Evolutionary conservation across 2,888 invertebrate genomes (phyloP).

Genomic region (Polietes domitor): DNA sequence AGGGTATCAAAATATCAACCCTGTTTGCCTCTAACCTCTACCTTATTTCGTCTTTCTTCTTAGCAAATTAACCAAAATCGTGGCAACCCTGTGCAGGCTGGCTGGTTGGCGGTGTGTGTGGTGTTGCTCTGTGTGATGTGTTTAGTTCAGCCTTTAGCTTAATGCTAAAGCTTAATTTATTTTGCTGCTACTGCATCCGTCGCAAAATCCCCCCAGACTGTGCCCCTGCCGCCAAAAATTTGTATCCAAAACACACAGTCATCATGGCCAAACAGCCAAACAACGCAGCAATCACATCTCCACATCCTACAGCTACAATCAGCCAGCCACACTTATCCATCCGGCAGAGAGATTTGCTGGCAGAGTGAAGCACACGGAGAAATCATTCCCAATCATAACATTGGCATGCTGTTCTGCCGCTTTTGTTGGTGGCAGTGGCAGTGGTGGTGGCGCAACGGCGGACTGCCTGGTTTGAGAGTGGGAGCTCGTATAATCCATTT

Average conservation of each 20-base stretch:
- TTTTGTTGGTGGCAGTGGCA: slow-evolving; percentile 37
- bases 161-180: slow-evolving; percentile 65
- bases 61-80: no score
- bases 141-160: slow-evolving; percentile 62
- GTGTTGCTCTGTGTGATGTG: slow-evolving; percentile 13
- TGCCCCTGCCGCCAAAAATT: not conserved
- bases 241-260: slow-evolving; percentile 22
- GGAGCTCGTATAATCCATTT: slow-evolving; percentile 65
- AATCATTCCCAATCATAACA: slow-evolving; percentile 50
- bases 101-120: not conserved
- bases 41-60: no score
- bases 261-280: not conserved
- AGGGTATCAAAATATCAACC: no score
- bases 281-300: slow-evolving; percentile 18
- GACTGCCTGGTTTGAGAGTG: slow-evolving; percentile 67
- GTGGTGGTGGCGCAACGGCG: slow-evolving; percentile 16
- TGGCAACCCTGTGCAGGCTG: not conserved
- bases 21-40: no score
- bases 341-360: slow-evolving; percentile 30
- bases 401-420: slow-evolving; percentile 43
- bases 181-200: slow-evolving; percentile 64
- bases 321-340: slow-evolving; percentile 61
- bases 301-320: slow-evolving; percentile 37
- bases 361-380: slow-evolving; percentile 7
- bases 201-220: slow-evolving; percentile 1